Evolutionary conservation across 2,113 vertebrate species (phyloP), one percentile per base, ranked within the genome.

Genomic region (Gallinago undulata): DNA sequence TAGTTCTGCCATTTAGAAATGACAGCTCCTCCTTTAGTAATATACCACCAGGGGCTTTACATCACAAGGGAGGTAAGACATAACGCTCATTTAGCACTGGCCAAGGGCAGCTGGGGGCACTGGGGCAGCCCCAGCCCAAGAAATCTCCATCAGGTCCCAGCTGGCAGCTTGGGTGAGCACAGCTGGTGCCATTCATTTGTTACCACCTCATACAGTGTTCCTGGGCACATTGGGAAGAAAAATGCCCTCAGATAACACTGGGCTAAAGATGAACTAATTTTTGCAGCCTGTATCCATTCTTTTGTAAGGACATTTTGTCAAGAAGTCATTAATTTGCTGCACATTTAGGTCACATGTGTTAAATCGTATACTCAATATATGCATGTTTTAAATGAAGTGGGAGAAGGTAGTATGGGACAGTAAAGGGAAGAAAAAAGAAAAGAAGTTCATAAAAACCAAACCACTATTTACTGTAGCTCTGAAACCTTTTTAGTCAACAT

Each of bases 141-240:
- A 16, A 28, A 21, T 19, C 39, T 33, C 60, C 47, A 11, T 19
- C 15, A 5, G 24, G 19, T 78, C 73, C 25, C n/a, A 17, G 4
- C 8, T 2, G 1, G 28, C 28, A 59, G 60, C 57, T 66, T 28
- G 11, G 6, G 3, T 0, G 0, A 31, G 30, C 73, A 51, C 55
- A 41, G 67, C 72, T 37, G 48, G 17, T 55, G 47, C 25, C 10
- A 3, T 21, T 50, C 17, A 6, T 51, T 57, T 22, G 43, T 37
- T 51, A 41, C 33, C 12, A 6, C 35, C 11, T 51, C 3, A 0
- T 57, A 25, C 28, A 64, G 56, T 53, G 14, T 31, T 85, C 21
- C 50, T 23, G 5, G 0, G 3, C 28, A 7, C 1, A 1, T 10
- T 6, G 19, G 24, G n/a, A 74, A 84, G 37, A 69, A 78, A 66